phyloP scores from a whole-genome alignment of 2,113 vertebrate species.

The Propithecus coquereli region DNA sequence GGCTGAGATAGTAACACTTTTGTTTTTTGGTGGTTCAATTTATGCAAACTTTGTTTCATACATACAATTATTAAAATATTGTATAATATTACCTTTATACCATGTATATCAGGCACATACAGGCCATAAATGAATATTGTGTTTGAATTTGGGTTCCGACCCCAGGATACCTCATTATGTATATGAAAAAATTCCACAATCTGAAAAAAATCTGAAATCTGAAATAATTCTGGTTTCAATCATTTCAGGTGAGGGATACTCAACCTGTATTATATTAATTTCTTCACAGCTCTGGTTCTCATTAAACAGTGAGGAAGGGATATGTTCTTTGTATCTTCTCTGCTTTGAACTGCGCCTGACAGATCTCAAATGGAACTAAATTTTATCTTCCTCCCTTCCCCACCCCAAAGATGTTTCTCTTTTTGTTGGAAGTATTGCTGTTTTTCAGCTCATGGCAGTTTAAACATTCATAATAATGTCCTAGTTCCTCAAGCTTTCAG shows the following conservation, averaged over 20 bases:
- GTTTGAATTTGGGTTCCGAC: neutral
- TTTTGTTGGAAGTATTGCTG: neutral
- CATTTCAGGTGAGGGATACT: neutral
- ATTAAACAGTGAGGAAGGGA: no score
- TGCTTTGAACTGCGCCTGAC: neutral
- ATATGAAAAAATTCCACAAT: neutral
- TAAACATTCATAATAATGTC: neutral
- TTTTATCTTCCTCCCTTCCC: neutral
- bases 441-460: neutral
- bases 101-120: neutral
- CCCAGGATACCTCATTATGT: neutral
- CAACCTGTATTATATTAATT: no score
- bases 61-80: neutral
- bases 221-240: neutral
- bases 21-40: neutral
- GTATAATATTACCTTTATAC: neutral
- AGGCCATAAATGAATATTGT: neutral
- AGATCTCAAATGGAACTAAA: neutral
- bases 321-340: neutral
- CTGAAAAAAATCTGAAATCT: neutral
- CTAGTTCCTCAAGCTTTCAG: neutral
- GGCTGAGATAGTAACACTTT: neutral
- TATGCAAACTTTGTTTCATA: neutral
- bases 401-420: fast-evolving
- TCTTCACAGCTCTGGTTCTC: neutral